Percentiles rank a stretch among this genome's conserved stretches.
Conservation (phyloP, 2,888 invertebrate species). For the Bursaphelenchus okinawaensis region DNA sequence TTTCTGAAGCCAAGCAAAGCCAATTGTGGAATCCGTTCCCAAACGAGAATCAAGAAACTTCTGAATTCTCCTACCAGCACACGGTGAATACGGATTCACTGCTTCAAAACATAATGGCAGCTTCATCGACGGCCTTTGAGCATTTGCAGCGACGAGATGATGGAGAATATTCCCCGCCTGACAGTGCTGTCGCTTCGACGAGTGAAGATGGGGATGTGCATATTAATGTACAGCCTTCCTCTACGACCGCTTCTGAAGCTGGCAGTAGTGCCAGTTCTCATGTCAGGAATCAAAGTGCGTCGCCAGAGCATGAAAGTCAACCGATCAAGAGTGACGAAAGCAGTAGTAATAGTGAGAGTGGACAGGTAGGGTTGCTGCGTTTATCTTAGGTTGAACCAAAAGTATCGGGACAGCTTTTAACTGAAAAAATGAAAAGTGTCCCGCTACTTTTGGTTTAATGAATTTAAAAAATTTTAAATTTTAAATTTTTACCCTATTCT, state of each 20-base stretch:
- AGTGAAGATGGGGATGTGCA: constrained; percentile 25
- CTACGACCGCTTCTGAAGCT: constrained; percentile 10
- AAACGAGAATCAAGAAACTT: constrained; percentile 12
- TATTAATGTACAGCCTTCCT: constrained; percentile 1
- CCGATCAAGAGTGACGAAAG: not conserved
- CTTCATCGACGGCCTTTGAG: constrained; percentile 17
- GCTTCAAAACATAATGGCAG: constrained; percentile 29
- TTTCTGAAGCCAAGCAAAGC: not conserved
- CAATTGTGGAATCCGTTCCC: not conserved
- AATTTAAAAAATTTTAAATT: too few relatives aligned
- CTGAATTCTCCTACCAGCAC: constrained; percentile 21
- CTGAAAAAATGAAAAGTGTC: too few relatives aligned
- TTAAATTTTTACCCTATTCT: too few relatives aligned
- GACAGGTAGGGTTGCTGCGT: not conserved
- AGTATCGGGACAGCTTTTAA: too few relatives aligned
- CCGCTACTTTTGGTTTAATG: too few relatives aligned
- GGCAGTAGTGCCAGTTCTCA: constrained; percentile 3
- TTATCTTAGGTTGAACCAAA: too few relatives aligned
- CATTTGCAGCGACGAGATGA: constrained; percentile 7
- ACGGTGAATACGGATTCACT: constrained; percentile 24
- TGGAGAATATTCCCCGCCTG: constrained; percentile 29
- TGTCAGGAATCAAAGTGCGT: not conserved
- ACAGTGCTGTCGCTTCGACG: constrained; percentile 33
- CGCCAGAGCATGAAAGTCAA: not conserved
- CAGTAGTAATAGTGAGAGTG: not conserved